Base-by-base conservation (phyloP, 2,888 invertebrate species). In the Synergus laeviventris region DNA sequence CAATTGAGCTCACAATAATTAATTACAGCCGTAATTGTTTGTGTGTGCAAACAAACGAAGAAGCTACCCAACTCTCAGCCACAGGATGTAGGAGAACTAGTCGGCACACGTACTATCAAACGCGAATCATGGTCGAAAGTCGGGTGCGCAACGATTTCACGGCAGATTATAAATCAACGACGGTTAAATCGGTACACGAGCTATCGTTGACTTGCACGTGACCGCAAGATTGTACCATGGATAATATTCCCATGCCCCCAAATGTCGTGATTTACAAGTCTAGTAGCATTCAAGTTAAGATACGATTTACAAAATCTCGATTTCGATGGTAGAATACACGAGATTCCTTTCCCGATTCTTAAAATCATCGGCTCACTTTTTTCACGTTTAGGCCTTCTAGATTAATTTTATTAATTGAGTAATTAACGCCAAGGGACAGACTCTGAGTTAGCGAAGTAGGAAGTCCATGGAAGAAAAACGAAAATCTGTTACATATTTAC, bases 201-300 rank as follows among this genome's bases (percentile, higher is more conserved):
- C 76, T 74, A 75, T 77, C 77, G 74, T 56, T 73, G 73, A 74
- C 14, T 38, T 38, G 66, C 39, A 70, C 74, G 75, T 66, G 80
- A 78, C 74, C 79, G 75, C 74, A 74, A 77, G 82, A 80, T 79
- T 77, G 77, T 74, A 74, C 77, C 62, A 61, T 78, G 81, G 79
- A 83, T 81, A 79, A 81, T 77, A 79, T 84, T 82, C 82, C 81
- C 84, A 82, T 81, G 82, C 77, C 81, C 78, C 81, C 81, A 81
- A 82, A 81, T 81, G 79, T 77, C 81, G 81, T 80, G 81, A 84
- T 82, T 84, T 81, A 82, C 79, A 81, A 84, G 82, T 82, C 79
- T 76, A 79, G 82, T 42, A 64, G 64, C 64, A 39, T 64, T 80
- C 76, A 61, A 66, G 73, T 21, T 38, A 38, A 49, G 56, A 78